Percentiles rank a stretch among this genome's conserved stretches.
Conservation (phyloP, 2,113 vertebrate species). For the Pitta sordida region DNA sequence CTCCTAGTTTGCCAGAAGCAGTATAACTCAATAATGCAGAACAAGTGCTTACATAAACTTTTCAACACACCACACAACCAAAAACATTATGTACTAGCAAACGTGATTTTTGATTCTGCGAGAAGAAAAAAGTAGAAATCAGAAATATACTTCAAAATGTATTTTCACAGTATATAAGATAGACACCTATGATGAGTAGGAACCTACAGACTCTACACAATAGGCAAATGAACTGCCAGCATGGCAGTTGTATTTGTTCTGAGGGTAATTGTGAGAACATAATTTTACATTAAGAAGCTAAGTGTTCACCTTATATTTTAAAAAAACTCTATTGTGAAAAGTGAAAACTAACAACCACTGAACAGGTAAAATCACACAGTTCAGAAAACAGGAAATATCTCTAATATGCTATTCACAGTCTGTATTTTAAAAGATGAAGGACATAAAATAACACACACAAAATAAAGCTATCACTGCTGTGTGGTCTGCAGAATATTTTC, state of each 20-base stretch:
- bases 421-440: slow-evolving; percentile 8
- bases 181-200: not conserved
- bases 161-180: not conserved
- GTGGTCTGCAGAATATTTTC: slow-evolving; percentile 32
- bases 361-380: not conserved
- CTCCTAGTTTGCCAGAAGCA: not conserved
- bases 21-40: not conserved
- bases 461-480: slow-evolving; percentile 41
- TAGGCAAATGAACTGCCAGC: not conserved
- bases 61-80: not conserved
- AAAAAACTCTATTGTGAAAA: not conserved
- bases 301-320: not conserved
- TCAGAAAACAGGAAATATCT: not conserved
- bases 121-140: not conserved
- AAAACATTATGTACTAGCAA: not conserved
- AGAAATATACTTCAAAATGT: not conserved
- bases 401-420: not conserved
- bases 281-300: not conserved
- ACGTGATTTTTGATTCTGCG: not conserved
- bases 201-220: not conserved
- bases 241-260: not conserved
- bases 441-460: not conserved
- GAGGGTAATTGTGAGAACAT: not conserved
- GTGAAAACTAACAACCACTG: not conserved
- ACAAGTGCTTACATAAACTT: slow-evolving; percentile 2